phyloP scores from a whole-genome alignment of 2,888 invertebrate species.

The Ennomos fuscantarius region DNA sequence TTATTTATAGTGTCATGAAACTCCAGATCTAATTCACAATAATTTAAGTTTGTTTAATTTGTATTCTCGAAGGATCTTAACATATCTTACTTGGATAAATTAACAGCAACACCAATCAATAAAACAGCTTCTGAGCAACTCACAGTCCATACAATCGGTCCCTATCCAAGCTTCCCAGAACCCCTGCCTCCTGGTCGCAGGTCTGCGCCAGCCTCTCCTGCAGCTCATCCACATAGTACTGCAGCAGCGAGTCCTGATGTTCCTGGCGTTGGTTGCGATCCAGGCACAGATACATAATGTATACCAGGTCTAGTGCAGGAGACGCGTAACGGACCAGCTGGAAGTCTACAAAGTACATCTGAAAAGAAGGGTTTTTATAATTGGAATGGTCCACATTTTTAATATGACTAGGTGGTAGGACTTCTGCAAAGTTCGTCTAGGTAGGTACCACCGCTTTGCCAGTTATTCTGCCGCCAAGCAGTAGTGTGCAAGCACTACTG shows the following conservation, averaged over 20 bases:
- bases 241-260: conserved; percentile 84
- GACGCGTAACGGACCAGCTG: conserved; percentile 89
- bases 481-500: too few species aligned
- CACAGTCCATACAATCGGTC: conserved; percentile 85
- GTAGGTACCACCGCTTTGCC: too few species aligned
- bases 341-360: conserved; percentile 90
- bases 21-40: too few species aligned
- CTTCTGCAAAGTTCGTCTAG: too few species aligned
- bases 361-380: conserved; percentile 36
- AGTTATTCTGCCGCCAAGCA: too few species aligned
- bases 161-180: conserved; percentile 68
- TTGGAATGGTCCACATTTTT: too few species aligned
- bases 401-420: too few species aligned
- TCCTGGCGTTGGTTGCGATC: conserved; percentile 85
- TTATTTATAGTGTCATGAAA: too few species aligned
- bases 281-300: conserved; percentile 88
- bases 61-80: too few species aligned
- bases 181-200: conserved; percentile 74
- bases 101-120: not conserved
- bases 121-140: conserved; percentile 46
- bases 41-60: too few species aligned
- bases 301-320: conserved; percentile 88
- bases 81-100: too few species aligned
- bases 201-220: conserved; percentile 82
- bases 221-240: conserved; percentile 86